phyloP scores from a whole-genome alignment of 2,888 invertebrate species.

The Athripsodes cinereus region DNA sequence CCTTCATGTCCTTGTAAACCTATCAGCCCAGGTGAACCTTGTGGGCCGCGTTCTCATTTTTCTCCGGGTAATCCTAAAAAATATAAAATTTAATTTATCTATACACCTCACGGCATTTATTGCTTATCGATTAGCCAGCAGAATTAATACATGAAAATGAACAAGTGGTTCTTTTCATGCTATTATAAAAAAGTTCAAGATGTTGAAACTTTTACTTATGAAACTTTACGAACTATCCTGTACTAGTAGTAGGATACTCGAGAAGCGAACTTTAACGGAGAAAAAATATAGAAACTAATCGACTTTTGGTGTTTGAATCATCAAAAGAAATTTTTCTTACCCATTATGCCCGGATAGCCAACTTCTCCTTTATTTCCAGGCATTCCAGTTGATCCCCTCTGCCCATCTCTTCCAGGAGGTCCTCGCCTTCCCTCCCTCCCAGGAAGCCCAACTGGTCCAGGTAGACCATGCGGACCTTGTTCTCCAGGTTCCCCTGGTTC shows the following conservation, averaged over 20 bases:
- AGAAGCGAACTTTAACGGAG: too few species aligned
- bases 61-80: slow-evolving; percentile 64
- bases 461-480: slow-evolving; percentile 60
- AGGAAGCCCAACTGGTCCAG: slow-evolving; percentile 58
- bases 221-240: too few species aligned
- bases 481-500: slow-evolving; percentile 75
- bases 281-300: too few species aligned
- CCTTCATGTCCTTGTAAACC: slow-evolving; percentile 77
- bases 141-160: too few species aligned
- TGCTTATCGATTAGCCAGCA: too few species aligned
- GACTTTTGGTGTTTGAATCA: too few species aligned
- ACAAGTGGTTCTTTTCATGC: too few species aligned
- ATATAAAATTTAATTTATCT: too few species aligned
- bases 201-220: too few species aligned
- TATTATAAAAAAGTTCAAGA: too few species aligned
- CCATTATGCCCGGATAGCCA: slow-evolving; percentile 68
- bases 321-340: slow-evolving; percentile 31
- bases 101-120: too few species aligned
- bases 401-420: slow-evolving; percentile 70
- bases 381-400: slow-evolving; percentile 67
- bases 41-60: slow-evolving; percentile 70
- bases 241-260: too few species aligned
- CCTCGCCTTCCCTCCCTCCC: slow-evolving; percentile 66
- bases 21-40: slow-evolving; percentile 63
- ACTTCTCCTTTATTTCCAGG: slow-evolving; percentile 71